Percentiles rank a stretch among this genome's conserved stretches.
Conservation (phyloP, 1,140 invertebrate species). For the Lethocerus indicus region DNA sequence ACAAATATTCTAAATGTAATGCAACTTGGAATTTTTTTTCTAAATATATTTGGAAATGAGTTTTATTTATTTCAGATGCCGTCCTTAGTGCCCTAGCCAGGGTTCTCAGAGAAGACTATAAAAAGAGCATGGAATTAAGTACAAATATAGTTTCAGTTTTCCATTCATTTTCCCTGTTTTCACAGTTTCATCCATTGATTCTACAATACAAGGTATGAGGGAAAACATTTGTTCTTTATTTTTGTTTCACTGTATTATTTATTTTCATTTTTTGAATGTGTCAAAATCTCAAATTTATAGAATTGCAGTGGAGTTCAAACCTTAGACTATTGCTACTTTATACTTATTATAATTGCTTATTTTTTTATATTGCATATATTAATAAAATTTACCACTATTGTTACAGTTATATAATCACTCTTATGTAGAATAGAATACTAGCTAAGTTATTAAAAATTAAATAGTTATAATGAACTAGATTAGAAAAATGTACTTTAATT, state of each 20-base stretch:
- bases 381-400: too few species aligned
- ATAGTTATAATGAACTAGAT: too few species aligned
- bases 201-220: constrained; percentile 63
- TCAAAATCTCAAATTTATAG: not conserved
- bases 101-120: constrained; percentile 93
- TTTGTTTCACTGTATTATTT: not conserved
- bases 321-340: too few species aligned
- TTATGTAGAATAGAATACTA: too few species aligned
- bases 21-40: not conserved
- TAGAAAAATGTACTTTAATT: too few species aligned
- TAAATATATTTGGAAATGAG: not conserved
- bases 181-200: constrained; percentile 85
- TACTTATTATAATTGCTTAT: too few species aligned
- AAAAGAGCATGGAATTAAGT: constrained; percentile 85
- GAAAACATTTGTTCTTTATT: not conserved
- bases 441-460: too few species aligned
- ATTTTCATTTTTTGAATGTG: constrained; percentile 19
- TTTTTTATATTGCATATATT: too few species aligned
- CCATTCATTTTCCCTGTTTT: constrained; percentile 94
- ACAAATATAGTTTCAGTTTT: constrained; percentile 95
- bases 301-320: too few species aligned
- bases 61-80: constrained; percentile 54
- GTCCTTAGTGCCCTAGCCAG: constrained; percentile 84
- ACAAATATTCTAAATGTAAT: constrained; percentile 4
- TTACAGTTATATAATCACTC: too few species aligned